Percentiles rank a stretch among this genome's conserved stretches.
phyloP scores from a whole-genome alignment of 1,140 invertebrate species.

The Heterodera carotae region DNA sequence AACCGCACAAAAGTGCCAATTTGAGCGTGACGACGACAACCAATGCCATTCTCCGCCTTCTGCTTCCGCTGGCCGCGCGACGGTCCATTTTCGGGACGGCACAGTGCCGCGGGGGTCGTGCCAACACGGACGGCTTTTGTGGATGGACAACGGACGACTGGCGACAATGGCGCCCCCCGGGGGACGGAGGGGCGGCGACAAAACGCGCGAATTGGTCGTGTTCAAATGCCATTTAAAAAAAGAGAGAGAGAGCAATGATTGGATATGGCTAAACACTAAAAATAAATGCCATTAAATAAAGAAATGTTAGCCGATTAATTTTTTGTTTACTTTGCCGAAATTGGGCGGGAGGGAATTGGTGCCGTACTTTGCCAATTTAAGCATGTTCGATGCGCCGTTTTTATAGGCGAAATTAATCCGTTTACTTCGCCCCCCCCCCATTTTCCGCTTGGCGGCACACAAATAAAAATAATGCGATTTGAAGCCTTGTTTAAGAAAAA shows the following conservation, averaged over 20 bases:
- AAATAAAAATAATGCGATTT: neutral
- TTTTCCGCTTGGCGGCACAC: neutral
- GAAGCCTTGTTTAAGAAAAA: neutral
- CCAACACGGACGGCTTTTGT: neutral
- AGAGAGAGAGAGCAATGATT: neutral
- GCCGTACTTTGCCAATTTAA: no score
- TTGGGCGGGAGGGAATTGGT: neutral
- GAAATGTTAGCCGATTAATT: no score
- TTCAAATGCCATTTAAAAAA: constrained; percentile 23
- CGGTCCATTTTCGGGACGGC: neutral
- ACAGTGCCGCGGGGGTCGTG: neutral
- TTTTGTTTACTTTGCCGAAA: no score
- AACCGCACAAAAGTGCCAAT: constrained; percentile 21
- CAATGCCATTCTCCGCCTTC: neutral
- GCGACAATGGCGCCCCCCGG: neutral
- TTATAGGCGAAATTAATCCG: neutral
- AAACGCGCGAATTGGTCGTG: constrained; percentile 29
- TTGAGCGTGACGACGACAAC: constrained; percentile 25
- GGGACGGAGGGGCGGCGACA: no score
- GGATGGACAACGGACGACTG: neutral
- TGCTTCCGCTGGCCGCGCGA: neutral
- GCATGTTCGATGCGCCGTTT: no score
- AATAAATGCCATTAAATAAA: no score
- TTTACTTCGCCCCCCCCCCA: no score
- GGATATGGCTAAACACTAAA: neutral